These are phyloP conservation scores for Tenthredo amoena DNA, from an alignment of 2,888 invertebrate genomes.

Conservation along the genomic window DNA sequence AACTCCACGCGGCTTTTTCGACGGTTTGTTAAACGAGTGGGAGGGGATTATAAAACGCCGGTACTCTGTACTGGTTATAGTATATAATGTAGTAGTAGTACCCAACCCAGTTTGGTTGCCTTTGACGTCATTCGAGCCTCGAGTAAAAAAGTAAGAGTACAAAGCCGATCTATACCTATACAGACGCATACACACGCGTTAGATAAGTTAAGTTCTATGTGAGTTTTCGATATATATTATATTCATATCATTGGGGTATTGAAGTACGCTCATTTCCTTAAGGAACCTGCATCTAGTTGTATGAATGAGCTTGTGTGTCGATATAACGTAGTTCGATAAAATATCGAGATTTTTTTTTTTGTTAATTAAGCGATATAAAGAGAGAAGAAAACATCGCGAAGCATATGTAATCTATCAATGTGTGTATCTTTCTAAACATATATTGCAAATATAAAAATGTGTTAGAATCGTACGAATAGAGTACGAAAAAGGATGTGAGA, in stretches of 20 bases:
- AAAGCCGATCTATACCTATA: neutral
- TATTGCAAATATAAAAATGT: neutral
- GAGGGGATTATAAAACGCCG: conserved; percentile 15
- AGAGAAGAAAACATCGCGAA: neutral
- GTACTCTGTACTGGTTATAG: conserved; percentile 24
- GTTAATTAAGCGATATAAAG: neutral
- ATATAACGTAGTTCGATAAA: neutral
- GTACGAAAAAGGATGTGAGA: conserved; percentile 34
- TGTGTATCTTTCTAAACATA: neutral
- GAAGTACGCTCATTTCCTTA: neutral
- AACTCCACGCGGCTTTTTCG: neutral
- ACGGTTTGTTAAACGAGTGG: neutral
- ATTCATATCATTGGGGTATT: neutral
- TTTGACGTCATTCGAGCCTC: conserved; percentile 35
- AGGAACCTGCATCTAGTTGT: neutral
- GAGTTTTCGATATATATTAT: neutral
- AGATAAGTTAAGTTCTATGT: neutral
- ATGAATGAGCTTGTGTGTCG: neutral
- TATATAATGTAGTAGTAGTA: conserved; percentile 20
- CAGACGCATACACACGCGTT: neutral
- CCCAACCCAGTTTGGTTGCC: conserved; percentile 41
- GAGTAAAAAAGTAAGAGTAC: conserved; percentile 37
- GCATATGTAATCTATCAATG: neutral
- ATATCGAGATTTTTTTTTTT: neutral
- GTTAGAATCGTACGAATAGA: neutral